phyloP scores from a whole-genome alignment of 37 sponge, comb jelly and placozoan genomes.

The Petrosia ficiformis region DNA sequence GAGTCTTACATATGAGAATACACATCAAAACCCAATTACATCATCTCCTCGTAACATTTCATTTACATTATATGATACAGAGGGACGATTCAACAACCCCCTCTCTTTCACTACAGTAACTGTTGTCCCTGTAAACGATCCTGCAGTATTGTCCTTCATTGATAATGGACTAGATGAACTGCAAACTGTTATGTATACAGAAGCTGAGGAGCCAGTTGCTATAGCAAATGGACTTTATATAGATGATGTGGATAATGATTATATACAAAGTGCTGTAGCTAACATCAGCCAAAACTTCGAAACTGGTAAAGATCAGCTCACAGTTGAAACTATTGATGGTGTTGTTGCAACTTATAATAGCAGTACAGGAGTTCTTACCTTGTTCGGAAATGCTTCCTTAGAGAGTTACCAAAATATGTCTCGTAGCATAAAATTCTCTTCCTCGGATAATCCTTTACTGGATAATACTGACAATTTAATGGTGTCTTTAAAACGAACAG shows the following conservation, averaged over 20 bases:
- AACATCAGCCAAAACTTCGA: constrained; percentile 12
- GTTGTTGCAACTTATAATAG: constrained; percentile 15
- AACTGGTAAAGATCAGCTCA: constrained; percentile 8
- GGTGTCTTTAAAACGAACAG: constrained; percentile 8
- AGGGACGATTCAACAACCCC: constrained; percentile 28
- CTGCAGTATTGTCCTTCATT: constrained; percentile 19
- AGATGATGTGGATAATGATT: constrained; percentile 51
- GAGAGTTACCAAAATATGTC: constrained; percentile 15
- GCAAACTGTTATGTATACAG: constrained; percentile 12
- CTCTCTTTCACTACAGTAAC: constrained; percentile 13
- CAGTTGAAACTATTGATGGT: not conserved
- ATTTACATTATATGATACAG: constrained; percentile 44
- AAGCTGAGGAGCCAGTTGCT: constrained; percentile 10
- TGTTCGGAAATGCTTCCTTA: constrained; percentile 49
- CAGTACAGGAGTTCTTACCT: constrained; percentile 15
- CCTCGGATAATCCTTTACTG: constrained; percentile 54
- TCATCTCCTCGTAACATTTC: constrained; percentile 9
- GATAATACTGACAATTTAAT: constrained; percentile 28
- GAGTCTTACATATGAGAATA: constrained; percentile 34
- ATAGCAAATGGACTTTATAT: constrained; percentile 18
- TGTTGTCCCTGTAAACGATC: constrained; percentile 38
- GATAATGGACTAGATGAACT: not conserved
- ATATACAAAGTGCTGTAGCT: constrained; percentile 33
- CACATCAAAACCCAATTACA: constrained; percentile 19
- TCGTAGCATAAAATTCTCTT: constrained; percentile 31